phyloP scores from a whole-genome alignment of 2,797 vertebrate species.

The Simalia tracyae region DNA sequence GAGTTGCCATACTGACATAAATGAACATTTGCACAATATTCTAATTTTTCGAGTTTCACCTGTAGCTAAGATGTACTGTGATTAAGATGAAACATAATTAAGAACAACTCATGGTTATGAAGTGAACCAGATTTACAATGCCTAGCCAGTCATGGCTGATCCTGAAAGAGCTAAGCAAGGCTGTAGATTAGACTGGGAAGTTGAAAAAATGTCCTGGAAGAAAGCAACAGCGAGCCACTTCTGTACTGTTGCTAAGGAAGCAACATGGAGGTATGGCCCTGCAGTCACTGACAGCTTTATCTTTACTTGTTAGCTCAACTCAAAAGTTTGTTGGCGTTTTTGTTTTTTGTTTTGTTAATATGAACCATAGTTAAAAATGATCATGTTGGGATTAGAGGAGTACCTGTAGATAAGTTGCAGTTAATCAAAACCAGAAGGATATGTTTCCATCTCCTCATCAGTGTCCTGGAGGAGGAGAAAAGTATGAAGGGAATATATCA shows the following conservation, averaged over 20 bases:
- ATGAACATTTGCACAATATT: too few species aligned
- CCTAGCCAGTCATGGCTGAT: background rate
- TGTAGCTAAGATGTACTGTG: background rate
- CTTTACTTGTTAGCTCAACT: too few species aligned
- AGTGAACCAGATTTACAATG: background rate
- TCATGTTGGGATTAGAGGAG: too few species aligned
- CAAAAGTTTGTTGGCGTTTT: too few species aligned
- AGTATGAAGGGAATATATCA: background rate
- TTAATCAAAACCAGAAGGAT: background rate
- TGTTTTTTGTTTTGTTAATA: too few species aligned
- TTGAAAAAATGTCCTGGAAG: background rate
- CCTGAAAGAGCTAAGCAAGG: background rate
- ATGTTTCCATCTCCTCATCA: background rate
- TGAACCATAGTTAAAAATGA: too few species aligned
- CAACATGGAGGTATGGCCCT: background rate
- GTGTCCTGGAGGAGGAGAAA: background rate
- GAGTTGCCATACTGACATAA: too few species aligned
- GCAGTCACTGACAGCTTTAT: too few species aligned
- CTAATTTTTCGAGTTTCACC: too few species aligned
- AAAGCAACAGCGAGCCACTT: background rate
- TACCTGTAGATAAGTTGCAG: too few species aligned
- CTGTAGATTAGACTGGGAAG: background rate
- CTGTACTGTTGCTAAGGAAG: background rate
- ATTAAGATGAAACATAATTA: background rate
- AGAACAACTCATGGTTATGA: background rate